Percentiles rank a stretch among this genome's conserved stretches.
Conservation (phyloP, 2,888 invertebrate genomes). For the Anthrax anthrax region DNA sequence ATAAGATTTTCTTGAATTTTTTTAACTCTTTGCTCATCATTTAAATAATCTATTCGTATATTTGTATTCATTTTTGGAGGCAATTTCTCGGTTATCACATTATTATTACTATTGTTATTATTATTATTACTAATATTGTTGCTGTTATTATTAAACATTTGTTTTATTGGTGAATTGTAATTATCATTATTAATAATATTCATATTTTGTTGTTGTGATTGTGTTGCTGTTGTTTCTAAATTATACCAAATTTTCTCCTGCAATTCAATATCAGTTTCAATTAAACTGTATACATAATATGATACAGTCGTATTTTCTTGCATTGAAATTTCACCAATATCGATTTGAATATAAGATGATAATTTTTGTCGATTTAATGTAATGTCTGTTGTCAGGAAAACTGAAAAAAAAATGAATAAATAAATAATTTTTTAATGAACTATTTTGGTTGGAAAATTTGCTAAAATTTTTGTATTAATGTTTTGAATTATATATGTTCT, state of each 20-base stretch:
- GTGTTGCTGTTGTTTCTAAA: constrained; percentile 5
- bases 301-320: constrained; percentile 27
- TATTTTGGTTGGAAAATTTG: not conserved
- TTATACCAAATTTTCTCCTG: constrained; percentile 29
- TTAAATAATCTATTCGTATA: constrained; percentile 29
- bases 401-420: constrained; percentile 25
- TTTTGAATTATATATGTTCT: too few relatives aligned
- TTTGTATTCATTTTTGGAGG: constrained; percentile 15
- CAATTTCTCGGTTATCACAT: constrained; percentile 3
- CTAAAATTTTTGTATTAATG: too few relatives aligned
- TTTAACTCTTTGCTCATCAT: constrained; percentile 24
- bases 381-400: constrained; percentile 39
- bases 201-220: not conserved
- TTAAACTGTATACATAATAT: constrained; percentile 30
- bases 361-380: constrained; percentile 37
- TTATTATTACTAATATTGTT: not conserved
- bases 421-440: constrained; percentile 4
- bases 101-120: not conserved
- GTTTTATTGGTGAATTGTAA: not conserved
- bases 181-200: not conserved
- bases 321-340: constrained; percentile 29
- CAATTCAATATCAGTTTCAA: constrained; percentile 27
- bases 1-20: constrained; percentile 29
- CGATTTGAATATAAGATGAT: constrained; percentile 33
- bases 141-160: not conserved